Base-by-base conservation (phyloP, 1,140 invertebrate genomes). In the Oryzaephilus surinamensis region DNA sequence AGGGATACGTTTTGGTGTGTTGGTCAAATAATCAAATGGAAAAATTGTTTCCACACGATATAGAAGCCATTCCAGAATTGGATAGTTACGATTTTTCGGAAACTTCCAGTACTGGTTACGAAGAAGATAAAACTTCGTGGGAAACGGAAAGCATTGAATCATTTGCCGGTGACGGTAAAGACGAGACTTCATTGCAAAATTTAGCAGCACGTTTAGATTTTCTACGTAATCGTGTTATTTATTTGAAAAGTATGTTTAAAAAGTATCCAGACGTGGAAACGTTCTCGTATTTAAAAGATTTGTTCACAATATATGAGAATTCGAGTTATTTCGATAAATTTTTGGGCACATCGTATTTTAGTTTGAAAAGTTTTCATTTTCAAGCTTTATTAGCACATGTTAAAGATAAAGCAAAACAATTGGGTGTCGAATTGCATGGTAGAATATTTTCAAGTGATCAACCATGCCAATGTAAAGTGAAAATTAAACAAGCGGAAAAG, bases 21-120 rank as follows among this genome's bases (percentile, higher is more conserved):
- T 95, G 91, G 91, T 80, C 85, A 1, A 81, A 88, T 57, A 82
- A 82, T 4, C 78, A 78, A 36, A 74, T 77, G 1, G 88, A 84
- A 31, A 79, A 84, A 66, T 93, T 87, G 57, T 94, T 87, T 79
- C 92, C 92, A 0, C 89, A 95, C 55, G 43, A 57, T 26, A 50
- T 62, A 7, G 52, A 52, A 39, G 30, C 58, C 0, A 47, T 62
- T 18, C 55, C 54, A 2, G 57, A 61, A 24, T 24, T 11, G 2
- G 10, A 21, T 24, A 3, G 10, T 3, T n/a, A 10, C n/a, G 85
- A 76, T 80, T 79, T 78, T 38, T 79, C 77, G 11, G 76, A 73
- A 43, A 57, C 71, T 32, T 58, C 74, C 32, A 70, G 64, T 15
- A 67, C 43, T 7, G 58, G 72, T 0, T 71, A 74, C 17, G 71